Base-by-base conservation (phyloP, 2,888 invertebrate species). In the Agrochola lota region DNA sequence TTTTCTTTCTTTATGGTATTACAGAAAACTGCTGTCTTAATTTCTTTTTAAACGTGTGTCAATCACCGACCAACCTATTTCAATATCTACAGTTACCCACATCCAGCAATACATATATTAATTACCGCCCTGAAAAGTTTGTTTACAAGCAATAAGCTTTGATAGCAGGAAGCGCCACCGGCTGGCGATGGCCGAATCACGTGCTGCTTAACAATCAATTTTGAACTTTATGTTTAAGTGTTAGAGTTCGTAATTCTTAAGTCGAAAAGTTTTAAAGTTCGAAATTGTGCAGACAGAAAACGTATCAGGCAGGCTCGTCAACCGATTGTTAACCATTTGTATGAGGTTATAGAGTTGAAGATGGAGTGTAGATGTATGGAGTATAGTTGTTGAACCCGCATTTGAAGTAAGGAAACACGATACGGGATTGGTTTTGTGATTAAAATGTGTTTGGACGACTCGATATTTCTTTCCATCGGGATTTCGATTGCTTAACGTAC, bases 401-500 rank as follows among this genome's bases (percentile, higher is more conserved):
- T 84, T 74, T 62, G 81, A 70, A 80, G 80, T 64, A 80, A 86
- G 85, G 88, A 87, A 92, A 91, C 85, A 72, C 81, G 87, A 90
- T 88, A 83, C 84, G 82, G 87, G 84, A 92, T 91, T 89, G 90
- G 83, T 89, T 90, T 87, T 87, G 84, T 87, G 88, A 91, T 89
- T 88, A 84, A 90, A 90, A 86, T 88, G 85, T 90, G 86, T 89
- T 86, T 78, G 85, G 78, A 86, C 83, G 78, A 82, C 63, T 88
- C 73, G 76, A 81, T 89, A 83, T 87, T 78, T 70, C 30, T 78
- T 86, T 77, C 71, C 57, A 26, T 71, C 23, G 63, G 63, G 74
- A 78, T 81, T 80, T 73, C 60, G 60, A 78, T 77, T 69, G 62
- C 69, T 40, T 57, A 64, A 62, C 68, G 30, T 57, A 60, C n/a